phyloP scores from a whole-genome alignment of 2,113 vertebrate genomes.

The Columbina picui region DNA sequence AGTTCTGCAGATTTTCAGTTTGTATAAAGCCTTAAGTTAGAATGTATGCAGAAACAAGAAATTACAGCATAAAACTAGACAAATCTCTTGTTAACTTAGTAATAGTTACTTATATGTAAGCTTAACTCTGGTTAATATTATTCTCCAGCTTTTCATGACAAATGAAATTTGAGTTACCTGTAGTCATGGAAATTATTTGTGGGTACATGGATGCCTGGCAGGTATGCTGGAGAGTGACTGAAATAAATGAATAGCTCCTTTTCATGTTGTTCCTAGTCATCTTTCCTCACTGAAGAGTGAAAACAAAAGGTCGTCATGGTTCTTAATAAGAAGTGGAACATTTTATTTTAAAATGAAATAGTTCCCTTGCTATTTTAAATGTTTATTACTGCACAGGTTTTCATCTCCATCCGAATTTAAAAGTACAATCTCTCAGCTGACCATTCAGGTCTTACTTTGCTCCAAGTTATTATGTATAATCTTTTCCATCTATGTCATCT shows the following conservation, averaged over 20 bases:
- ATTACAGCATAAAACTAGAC: neutral
- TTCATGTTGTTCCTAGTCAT: neutral
- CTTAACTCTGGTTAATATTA: neutral
- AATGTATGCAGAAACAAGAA: neutral
- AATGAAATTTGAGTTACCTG: neutral
- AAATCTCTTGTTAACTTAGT: neutral
- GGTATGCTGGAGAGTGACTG: neutral
- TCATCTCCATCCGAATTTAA: slow-evolving; percentile 3
- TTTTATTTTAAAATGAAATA: neutral
- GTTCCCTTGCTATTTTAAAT: neutral
- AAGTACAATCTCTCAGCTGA: neutral
- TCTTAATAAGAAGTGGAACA: neutral
- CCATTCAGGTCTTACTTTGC: neutral
- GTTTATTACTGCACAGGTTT: slow-evolving; percentile 1
- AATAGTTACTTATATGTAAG: neutral
- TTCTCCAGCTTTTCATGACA: neutral
- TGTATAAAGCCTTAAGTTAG: slow-evolving; percentile 35
- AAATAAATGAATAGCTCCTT: neutral
- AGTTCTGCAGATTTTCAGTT: neutral
- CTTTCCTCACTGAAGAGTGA: neutral
- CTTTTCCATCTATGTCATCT: neutral
- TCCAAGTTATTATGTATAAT: slow-evolving; percentile 2
- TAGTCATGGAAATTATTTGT: neutral
- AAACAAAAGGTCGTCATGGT: neutral
- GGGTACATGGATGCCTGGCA: neutral